Conservation (phyloP, 2,888 invertebrate genomes). For the Onchidella celtica region DNA sequence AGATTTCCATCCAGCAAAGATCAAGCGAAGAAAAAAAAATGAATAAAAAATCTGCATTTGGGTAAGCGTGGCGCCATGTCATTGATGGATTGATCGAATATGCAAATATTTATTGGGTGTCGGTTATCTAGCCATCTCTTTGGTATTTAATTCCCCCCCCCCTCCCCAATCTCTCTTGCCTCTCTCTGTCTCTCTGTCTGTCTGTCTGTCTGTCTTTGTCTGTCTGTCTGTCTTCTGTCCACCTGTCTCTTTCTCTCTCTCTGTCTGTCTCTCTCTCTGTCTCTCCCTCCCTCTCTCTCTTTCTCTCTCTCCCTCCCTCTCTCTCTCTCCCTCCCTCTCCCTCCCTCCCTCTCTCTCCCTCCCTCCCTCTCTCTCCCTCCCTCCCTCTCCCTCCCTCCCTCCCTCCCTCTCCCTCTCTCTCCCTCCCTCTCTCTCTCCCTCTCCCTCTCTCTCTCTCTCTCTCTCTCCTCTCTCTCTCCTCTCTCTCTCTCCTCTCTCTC, state of each 20-base stretch:
- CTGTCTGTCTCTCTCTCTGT: background rate
- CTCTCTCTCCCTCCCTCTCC: conserved; percentile 19
- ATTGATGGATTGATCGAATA: too few species aligned
- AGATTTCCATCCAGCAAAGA: too few species aligned
- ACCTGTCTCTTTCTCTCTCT: background rate
- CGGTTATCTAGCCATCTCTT: too few species aligned
- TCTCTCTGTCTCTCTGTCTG: conserved; percentile 28
- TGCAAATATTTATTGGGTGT: too few species aligned
- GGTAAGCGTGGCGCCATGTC: too few species aligned
- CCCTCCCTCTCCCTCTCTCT: conserved; percentile 24
- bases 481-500: background rate
- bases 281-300: background rate
- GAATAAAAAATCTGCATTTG: too few species aligned
- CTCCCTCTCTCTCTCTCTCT: background rate
- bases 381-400: conserved; percentile 9
- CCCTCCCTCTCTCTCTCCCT: conserved; percentile 14
- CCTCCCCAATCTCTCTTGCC: too few species aligned
- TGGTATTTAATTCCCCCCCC: too few species aligned
- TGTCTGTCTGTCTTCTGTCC: background rate
- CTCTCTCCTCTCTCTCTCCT: background rate
- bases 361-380: conserved; percentile 15
- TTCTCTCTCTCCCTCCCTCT: conserved; percentile 35
- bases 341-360: background rate
- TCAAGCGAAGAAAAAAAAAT: too few species aligned
- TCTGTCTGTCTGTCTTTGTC: background rate